Evolutionary conservation across 2,888 invertebrate genomes (phyloP), one percentile per base, ranked within the genome.

Genomic region (Lasius fuliginosus): DNA sequence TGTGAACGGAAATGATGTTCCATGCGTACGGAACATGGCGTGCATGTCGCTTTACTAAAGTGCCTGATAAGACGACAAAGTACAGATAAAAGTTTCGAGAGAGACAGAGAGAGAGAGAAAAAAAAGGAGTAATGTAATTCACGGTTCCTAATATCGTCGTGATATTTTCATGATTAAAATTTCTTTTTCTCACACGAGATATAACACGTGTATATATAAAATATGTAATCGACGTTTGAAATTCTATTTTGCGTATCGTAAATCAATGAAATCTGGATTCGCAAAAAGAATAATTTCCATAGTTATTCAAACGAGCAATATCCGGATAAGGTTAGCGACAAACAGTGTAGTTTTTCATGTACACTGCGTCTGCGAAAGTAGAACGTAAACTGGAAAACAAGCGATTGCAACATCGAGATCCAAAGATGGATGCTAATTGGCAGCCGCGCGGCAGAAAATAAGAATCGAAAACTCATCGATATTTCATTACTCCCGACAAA

Each of bases 1-100:
- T 92, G 88, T 90, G 82, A 82, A 53, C 86, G 86, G 88, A 83
- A 86, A 88, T 87, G 86, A 87, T 83, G 73, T 82, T 76, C 62
- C 64, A 46, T 46, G 75, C 49, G 30, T 58, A 69, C 71, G 69
- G 83, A 87, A 86, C 85, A 85, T 85, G 86, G 83, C 88, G 23
- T 76, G 82, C 60, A 30, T 58, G 67, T 62, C 82, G 53, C 76
- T 71, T 64, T 30, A 49, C 33, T 71, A 53, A 62, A 60, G 46
- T 69, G 49, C 4, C 15, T 11, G 53, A 65, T 65, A 60, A 56
- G 27, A 27, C 23, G 30, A 30, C n/a, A 30, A 67, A 62, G 12
- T 40, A 5, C 27, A 15, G 18, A 40, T 18, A 9, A n/a, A 11
- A 42, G 3, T 33, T 56, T 56, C 23, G n/a, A 53, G 53, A n/a